phyloP scores from a whole-genome alignment of 2,888 invertebrate genomes.

The Acronicta leporina region DNA sequence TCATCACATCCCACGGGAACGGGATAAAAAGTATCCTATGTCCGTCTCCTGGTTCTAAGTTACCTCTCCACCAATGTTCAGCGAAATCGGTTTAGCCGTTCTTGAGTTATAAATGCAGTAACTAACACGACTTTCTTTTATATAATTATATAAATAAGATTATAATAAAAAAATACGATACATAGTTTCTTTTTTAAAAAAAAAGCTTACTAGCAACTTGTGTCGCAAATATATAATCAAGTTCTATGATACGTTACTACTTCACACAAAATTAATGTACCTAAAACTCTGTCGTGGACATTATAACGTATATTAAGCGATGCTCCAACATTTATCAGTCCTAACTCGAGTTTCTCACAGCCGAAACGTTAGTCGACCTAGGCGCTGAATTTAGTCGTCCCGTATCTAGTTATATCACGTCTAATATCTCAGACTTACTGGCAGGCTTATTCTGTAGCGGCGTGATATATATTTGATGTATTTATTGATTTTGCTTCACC shows the following conservation, averaged over 20 bases:
- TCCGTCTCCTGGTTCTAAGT: too few species aligned
- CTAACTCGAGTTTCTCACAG: conserved; percentile 34
- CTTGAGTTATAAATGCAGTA: too few species aligned
- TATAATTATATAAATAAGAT: too few species aligned
- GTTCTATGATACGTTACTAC: background rate
- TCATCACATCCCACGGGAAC: too few species aligned
- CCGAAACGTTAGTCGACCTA: conserved; percentile 27
- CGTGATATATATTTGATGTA: background rate
- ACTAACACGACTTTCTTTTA: too few species aligned
- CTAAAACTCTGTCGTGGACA: background rate
- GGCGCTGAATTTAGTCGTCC: conserved; percentile 27
- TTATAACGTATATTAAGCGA: conserved; percentile 12
- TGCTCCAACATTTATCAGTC: conserved; percentile 35
- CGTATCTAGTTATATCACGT: conserved; percentile 19
- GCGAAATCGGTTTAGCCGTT: too few species aligned
- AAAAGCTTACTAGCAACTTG: too few species aligned
- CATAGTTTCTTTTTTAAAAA: too few species aligned
- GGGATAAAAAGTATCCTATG: too few species aligned
- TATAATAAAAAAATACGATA: too few species aligned
- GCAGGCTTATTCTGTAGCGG: conserved; percentile 30
- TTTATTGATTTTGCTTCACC: background rate
- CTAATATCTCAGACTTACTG: conserved; percentile 34
- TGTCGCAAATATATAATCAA: too few species aligned
- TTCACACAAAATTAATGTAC: conserved; percentile 7
- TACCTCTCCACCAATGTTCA: too few species aligned